A percentile compares a stretch with the other conserved stretches of the same genome.
Conservation (phyloP, 2,888 invertebrate genomes). For the Bugula neritina region DNA sequence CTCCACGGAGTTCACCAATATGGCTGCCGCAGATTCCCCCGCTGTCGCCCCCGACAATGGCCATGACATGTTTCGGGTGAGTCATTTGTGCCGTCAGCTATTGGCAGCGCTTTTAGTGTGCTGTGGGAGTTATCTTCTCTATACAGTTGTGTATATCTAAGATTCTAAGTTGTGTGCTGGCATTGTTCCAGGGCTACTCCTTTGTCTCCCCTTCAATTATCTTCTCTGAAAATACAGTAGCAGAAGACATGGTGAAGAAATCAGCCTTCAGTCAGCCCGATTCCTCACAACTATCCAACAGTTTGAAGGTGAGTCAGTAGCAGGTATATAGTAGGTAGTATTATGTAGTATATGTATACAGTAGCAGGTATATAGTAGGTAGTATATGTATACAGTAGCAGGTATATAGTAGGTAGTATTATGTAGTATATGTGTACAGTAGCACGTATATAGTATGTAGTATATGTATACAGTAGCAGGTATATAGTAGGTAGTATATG, state of each 20-base stretch:
- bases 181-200: slow-evolving; percentile 75
- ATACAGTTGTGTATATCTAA: too few relatives aligned
- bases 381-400: too few relatives aligned
- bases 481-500: too few relatives aligned
- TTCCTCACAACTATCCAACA: slow-evolving; percentile 31
- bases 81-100: not conserved
- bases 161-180: too few relatives aligned
- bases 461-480: too few relatives aligned
- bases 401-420: not conserved
- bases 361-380: not conserved
- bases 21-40: slow-evolving; percentile 84
- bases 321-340: not conserved
- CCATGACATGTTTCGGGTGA: slow-evolving; percentile 79
- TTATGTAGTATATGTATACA: not conserved
- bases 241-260: slow-evolving; percentile 52
- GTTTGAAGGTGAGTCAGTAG: not conserved
- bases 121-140: too few relatives aligned
- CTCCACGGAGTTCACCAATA: slow-evolving; percentile 89
- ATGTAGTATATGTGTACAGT: not conserved
- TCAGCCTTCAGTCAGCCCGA: slow-evolving; percentile 40
- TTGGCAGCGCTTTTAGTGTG: too few relatives aligned
- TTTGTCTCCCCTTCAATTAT: slow-evolving; percentile 88
- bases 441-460: not conserved
- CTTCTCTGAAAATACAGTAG: slow-evolving; percentile 58
- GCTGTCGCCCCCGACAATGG: slow-evolving; percentile 62